phyloP scores from a whole-genome alignment of 2,113 vertebrate species.

The Gymnarchus niloticus region DNA sequence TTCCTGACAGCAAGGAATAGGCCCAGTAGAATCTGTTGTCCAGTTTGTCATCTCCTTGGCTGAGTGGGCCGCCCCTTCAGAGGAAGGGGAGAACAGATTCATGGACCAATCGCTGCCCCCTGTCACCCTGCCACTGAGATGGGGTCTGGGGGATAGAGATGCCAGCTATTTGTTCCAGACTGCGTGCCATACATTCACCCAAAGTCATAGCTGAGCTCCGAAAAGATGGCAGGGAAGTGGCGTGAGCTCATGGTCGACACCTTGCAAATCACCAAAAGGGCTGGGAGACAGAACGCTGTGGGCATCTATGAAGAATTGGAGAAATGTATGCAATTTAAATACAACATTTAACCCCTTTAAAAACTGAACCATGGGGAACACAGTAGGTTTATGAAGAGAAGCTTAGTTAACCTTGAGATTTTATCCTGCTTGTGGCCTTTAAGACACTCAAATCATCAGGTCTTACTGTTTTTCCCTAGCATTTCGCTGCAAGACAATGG shows the following conservation, averaged over 20 bases:
- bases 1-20: constrained; percentile 74
- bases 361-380: constrained; percentile 22
- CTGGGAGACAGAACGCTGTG: constrained; percentile 27
- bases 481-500: constrained; percentile 1
- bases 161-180: constrained; percentile 31
- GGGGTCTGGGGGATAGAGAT: constrained; percentile 26
- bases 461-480: background rate
- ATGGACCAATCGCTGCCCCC: constrained; percentile 45
- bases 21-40: constrained; percentile 27
- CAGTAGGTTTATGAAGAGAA: background rate
- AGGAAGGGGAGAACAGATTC: constrained; percentile 25
- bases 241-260: constrained; percentile 12
- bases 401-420: constrained; percentile 28
- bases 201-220: constrained; percentile 28
- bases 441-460: background rate
- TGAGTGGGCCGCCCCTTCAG: constrained; percentile 40
- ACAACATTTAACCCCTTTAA: constrained; percentile 24
- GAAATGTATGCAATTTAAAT: constrained; percentile 27
- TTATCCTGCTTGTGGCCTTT: constrained; percentile 34
- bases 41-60: constrained; percentile 38
- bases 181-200: constrained; percentile 31
- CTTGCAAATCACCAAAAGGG: constrained; percentile 30
- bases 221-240: constrained; percentile 10
- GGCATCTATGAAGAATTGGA: background rate
- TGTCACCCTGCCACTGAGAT: constrained; percentile 25